phyloP scores from a whole-genome alignment of 1,140 invertebrate species.

The Semibalanus balanoides region DNA sequence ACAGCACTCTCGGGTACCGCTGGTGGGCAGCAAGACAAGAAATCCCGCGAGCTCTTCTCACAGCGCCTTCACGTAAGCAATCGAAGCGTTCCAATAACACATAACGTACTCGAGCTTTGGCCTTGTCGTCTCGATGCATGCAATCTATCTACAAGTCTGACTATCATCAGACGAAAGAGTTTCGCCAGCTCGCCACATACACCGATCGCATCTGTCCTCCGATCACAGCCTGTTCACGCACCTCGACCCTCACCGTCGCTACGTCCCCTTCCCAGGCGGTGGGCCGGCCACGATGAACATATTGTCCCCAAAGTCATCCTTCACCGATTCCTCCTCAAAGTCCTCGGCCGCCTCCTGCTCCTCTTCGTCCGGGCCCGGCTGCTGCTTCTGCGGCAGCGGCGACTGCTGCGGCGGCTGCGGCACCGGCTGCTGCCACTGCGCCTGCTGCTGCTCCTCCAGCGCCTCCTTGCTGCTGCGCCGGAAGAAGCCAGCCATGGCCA shows the following conservation, averaged over 20 bases:
- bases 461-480: constrained; percentile 12
- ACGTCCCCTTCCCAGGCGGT: not conserved
- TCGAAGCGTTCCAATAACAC: no score
- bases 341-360: no score
- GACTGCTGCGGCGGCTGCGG: not conserved
- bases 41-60: no score
- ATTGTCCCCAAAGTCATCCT: not conserved
- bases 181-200: not conserved
- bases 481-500: constrained; percentile 11
- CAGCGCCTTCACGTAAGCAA: no score
- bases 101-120: not conserved
- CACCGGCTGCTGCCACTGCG: not conserved
- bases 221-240: not conserved
- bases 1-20: no score
- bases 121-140: not conserved
- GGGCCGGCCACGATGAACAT: not conserved
- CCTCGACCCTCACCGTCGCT: no score
- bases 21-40: no score
- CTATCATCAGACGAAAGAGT: not conserved
- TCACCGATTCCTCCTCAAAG: not conserved
- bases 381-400: not conserved
- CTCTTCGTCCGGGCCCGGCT: no score
- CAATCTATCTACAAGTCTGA: not conserved
- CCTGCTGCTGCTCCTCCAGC: constrained; percentile 2
- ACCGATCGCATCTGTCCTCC: not conserved